A percentile compares a stretch with the other conserved stretches of the same genome.
Conservation (phyloP, 2,113 vertebrate genomes). For the Rattus norvegicus region DNA sequence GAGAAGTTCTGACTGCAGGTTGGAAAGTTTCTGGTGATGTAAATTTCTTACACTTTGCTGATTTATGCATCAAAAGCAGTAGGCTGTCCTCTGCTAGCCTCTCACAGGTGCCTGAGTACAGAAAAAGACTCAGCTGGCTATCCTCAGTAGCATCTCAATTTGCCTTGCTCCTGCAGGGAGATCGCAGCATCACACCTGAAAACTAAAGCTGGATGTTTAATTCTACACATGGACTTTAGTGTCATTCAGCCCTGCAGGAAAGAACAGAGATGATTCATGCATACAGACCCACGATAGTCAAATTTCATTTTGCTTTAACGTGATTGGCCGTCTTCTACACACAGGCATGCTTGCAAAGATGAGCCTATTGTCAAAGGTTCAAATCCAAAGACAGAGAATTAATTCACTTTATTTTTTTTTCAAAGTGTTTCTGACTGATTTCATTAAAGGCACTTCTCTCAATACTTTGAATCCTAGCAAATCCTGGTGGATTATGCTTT, state of each 20-base stretch:
- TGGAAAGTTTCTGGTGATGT: slow-evolving; percentile 56
- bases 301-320: slow-evolving; percentile 9
- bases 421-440: slow-evolving; percentile 5
- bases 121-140: neutral
- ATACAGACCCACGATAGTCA: neutral
- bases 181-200: neutral
- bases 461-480: slow-evolving; percentile 22
- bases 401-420: neutral
- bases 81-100: neutral
- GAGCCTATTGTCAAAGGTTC: neutral
- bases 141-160: slow-evolving; percentile 9
- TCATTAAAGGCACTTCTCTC: neutral
- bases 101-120: slow-evolving; percentile 4
- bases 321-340: neutral
- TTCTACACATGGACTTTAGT: neutral
- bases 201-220: neutral
- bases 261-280: neutral
- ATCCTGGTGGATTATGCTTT: neutral
- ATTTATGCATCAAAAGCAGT: slow-evolving; percentile 72
- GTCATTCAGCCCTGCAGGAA: neutral
- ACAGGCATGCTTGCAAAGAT: neutral
- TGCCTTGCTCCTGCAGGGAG: neutral
- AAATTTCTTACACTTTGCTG: slow-evolving; percentile 62
- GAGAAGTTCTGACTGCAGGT: slow-evolving; percentile 50
- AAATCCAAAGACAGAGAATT: neutral